Base-by-base conservation (phyloP, 2,113 vertebrate genomes). In the Mormyrus iriodes region DNA sequence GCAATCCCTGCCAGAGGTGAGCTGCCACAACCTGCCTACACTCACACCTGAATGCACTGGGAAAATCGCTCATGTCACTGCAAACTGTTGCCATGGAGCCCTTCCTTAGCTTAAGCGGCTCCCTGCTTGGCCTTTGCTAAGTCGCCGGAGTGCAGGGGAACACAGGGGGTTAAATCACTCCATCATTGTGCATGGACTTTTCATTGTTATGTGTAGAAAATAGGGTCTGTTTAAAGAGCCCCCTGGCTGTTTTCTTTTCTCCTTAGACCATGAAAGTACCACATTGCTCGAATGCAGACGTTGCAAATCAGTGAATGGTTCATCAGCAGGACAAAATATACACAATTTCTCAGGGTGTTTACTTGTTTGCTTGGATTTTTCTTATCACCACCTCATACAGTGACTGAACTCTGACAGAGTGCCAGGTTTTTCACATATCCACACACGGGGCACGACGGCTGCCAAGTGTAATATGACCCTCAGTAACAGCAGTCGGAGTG, bases 191-290 rank as follows among this genome's bases (percentile, higher is more conserved):
- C 73, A 6, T 17, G 17, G 5, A 35, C 73, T 42, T 17, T 19
- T 42, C 61, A 42, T 79, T 79, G 73, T 79, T 79, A 42, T 79
- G 73, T 42, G 31, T 79, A 42, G 31, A 17, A 35, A 79, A 42
- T 7, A 31, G 73, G 13, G 73, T 15, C 13, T 19, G 35, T 79
- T 39, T 42, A 42, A 79, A 42, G 73, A 35, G 15, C 1, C 35
- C 73, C 35, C 73, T 19, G 73, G 73, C 73, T 42, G 73, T 79
- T 79, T 79, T 79, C 73, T 19, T 79, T 79, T 79, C 73, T 79
- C 73, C 73, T 79, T 79, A 79, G 73, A 79, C 73, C 73, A 79
- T 79, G 73, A 79, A 79, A 79, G 42, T 4, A 42, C 73, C 15
- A 39, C 73, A 79, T 79, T 39, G 35, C 35, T 42, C 31, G 10